Evolutionary conservation across 1,140 invertebrate genomes (phyloP).

Genomic region (Aphelinus atriplicis): DNA sequence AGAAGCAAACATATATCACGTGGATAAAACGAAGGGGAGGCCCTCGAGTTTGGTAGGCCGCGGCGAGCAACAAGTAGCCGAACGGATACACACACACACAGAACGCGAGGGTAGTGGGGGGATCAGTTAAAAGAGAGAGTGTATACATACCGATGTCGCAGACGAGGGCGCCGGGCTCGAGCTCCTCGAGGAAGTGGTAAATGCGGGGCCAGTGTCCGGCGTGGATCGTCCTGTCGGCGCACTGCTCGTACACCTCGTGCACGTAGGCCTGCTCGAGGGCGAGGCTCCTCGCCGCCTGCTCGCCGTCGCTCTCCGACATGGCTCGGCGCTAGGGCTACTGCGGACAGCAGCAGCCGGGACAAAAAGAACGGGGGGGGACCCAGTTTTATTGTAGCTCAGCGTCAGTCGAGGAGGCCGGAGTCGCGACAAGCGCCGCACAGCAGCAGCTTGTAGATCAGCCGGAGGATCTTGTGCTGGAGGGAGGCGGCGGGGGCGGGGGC

Average conservation of each 20-base stretch:
- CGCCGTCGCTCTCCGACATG: constrained; percentile 67
- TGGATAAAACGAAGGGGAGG: no score
- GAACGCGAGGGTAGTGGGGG: no score
- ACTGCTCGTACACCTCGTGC: constrained; percentile 93
- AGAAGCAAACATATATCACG: no score
- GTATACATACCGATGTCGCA: constrained; percentile 88
- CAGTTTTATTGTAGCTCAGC: neutral
- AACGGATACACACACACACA: no score
- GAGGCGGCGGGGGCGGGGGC: constrained; percentile 14
- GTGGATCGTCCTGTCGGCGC: constrained; percentile 73
- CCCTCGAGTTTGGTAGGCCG: no score
- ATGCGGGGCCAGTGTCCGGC: constrained; percentile 85
- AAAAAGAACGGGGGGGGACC: neutral
- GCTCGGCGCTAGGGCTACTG: constrained; percentile 51
- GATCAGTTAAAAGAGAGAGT: neutral
- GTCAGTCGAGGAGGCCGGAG: constrained; percentile 39
- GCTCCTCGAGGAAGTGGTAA: constrained; percentile 83
- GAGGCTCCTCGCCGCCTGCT: constrained; percentile 77
- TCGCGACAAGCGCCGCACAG: constrained; percentile 55
- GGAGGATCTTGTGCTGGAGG: constrained; percentile 52
- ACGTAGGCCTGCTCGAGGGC: constrained; percentile 94
- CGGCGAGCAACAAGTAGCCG: no score
- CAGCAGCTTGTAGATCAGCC: constrained; percentile 52
- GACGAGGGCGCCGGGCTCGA: constrained; percentile 90
- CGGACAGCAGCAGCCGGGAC: constrained; percentile 32